These are phyloP conservation scores for Euura saliciscinereae DNA, from an alignment of 1,140 invertebrate genomes.

Conservation along the genomic window DNA sequence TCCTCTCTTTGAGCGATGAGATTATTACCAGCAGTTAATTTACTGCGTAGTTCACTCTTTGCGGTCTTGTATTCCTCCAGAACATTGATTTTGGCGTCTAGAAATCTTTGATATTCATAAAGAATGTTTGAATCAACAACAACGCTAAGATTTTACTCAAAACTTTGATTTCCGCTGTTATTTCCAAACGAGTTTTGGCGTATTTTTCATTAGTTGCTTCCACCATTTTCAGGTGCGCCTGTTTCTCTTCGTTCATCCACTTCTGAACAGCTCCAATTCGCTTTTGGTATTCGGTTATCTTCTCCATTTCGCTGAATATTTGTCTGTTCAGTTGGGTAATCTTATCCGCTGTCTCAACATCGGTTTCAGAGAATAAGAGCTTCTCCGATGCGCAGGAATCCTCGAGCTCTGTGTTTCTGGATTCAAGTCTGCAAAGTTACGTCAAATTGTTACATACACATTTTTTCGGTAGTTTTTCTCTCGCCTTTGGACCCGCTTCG, in stretches of 20 bases:
- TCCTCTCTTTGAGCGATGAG: slow-evolving; percentile 30
- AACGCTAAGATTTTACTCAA: slow-evolving; percentile 37
- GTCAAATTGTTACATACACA: slow-evolving; percentile 17
- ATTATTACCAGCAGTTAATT: slow-evolving; percentile 28
- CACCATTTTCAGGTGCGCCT: slow-evolving; percentile 31
- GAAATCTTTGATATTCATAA: slow-evolving; percentile 11
- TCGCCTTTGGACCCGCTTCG: slow-evolving; percentile 41
- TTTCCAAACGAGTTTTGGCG: slow-evolving; percentile 29
- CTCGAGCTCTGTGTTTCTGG: slow-evolving; percentile 37
- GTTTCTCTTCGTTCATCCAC: slow-evolving; percentile 25
- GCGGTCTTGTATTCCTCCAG: slow-evolving; percentile 45
- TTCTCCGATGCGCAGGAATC: slow-evolving; percentile 21
- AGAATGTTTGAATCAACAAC: slow-evolving; percentile 10
- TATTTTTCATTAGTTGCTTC: slow-evolving; percentile 36
- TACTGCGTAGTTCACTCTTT: slow-evolving; percentile 30
- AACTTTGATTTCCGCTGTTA: slow-evolving; percentile 39
- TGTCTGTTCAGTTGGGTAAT: slow-evolving; percentile 40
- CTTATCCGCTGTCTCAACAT: slow-evolving; percentile 35
- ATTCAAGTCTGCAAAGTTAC: slow-evolving; percentile 34
- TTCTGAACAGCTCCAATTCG: slow-evolving; percentile 30
- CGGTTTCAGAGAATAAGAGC: slow-evolving; percentile 11
- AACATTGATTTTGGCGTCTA: slow-evolving; percentile 43
- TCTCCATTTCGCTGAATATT: slow-evolving; percentile 30
- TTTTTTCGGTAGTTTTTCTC: slow-evolving; percentile 8
- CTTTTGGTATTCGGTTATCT: slow-evolving; percentile 28